Base-by-base conservation (phyloP, 2,113 vertebrate species). In the Aptenodytes patagonicus region DNA sequence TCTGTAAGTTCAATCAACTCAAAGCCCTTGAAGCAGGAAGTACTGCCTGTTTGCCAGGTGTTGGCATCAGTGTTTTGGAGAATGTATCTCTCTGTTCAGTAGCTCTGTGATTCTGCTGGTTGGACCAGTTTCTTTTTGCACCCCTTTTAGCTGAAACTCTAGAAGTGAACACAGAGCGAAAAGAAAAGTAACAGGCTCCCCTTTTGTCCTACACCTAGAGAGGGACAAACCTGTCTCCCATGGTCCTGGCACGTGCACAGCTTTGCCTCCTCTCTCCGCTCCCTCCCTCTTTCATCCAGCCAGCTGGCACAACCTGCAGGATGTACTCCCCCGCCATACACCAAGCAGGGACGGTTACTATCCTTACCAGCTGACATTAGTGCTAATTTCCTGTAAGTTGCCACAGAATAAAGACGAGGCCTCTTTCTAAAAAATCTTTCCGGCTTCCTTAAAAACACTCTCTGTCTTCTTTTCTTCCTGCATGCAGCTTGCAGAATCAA, bases 381-480 rank as follows among this genome's bases (percentile, higher is more conserved):
- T 17, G 82, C 60, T 94, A 66, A 96, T 96, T 96, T 96, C 93
- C 95, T 96, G 82, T 91, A 94, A 91, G 20, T 49, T 90, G 85
- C 75, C 83, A 88, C 36, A 13, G 92, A 93, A 96, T 73, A 90
- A 96, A 95, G 86, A 89, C 84, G 75, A 83, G 61, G 51, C 85
- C 38, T 93, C 85, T 96, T 64, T 83, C 62, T 88, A 25, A 84
- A 94, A 90, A 78, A 84, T 47, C 95, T 95, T 95, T 96, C 95
- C 42, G 68, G 97, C 90, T 95, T 89, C 55, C 88, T 93, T 88
- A 73, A 83, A 94, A 96, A 96, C 92, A 83, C 82, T 62, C 89
- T 95, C 83, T 96, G 97, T 95, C 90, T 93, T 91, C 93, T 88
- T 88, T 88, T 66, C 86, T 92, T 80, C 93, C 92, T 70, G 87